Base-by-base conservation (phyloP, 1,140 invertebrate species). In the Laupala kohalensis region DNA sequence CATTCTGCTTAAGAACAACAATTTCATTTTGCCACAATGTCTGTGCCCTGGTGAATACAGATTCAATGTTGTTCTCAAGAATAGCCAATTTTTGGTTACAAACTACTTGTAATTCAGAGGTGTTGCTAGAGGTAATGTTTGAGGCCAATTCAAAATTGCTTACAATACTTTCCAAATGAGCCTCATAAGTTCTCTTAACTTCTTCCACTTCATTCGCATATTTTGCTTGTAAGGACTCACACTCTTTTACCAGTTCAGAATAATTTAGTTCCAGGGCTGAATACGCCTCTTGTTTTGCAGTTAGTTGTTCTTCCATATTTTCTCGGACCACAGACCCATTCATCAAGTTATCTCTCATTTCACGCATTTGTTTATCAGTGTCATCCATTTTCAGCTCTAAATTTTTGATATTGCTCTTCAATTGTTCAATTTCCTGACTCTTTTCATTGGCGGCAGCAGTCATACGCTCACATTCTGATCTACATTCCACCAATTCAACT, bases 101-200 rank as follows among this genome's bases (percentile, higher is more conserved):
- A 53, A 53, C 19, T 72, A 64, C 25, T 30, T 79, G 80, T 78
- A 74, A 77, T 78, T 73, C 79, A 76, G n/a, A 77, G 67, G 69
- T 77, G 70, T 64, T 73, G 74, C 29, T 77, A 68, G 19, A 71
- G 29, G 71, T 71, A 71, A 53, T 9, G 9, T 53, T 19, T 13
- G 37, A 53, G 4, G 37, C 37, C 9, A 19, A 9, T 53, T 53
- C 37, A 53, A 53, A 0, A 53, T 53, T 19, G 19, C 19, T 53
- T 53, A 53, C 37, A 9, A 53, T 53, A 53, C 19, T 53, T 13
- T 19, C 4, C 37, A 53, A 53, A 2, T 53, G 37, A 13, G 9
- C 19, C 9, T 53, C 19, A 53, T 19, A 53, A 53, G 9, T 53
- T 13, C 37, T 19, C 37, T 13, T 13, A 53, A 53, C 19, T 2